Evolutionary conservation across 2,888 invertebrate species (phyloP).

Genomic region (Rhamphomyia laevipes): DNA sequence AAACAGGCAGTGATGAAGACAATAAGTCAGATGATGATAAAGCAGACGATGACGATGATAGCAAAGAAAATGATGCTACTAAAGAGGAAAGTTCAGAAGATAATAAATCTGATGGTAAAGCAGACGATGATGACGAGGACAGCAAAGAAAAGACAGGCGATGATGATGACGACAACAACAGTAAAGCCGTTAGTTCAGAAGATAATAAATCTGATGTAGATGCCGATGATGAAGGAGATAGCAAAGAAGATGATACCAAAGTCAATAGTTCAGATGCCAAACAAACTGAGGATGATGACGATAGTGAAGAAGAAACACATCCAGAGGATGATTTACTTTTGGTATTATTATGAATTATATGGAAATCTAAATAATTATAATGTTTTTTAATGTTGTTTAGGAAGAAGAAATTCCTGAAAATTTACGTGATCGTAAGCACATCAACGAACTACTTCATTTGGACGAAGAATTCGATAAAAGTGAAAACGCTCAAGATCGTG

Average conservation of each 20-base stretch:
- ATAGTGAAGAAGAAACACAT: conserved; percentile 36
- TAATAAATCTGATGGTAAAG: conserved; percentile 18
- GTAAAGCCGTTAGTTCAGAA: conserved; percentile 22
- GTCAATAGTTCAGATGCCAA: conserved; percentile 12
- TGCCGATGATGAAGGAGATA: conserved; percentile 22
- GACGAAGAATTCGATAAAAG: conserved; percentile 62
- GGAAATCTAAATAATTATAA: conserved; percentile 1
- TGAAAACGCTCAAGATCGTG: conserved; percentile 58
- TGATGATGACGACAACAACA: conserved; percentile 18
- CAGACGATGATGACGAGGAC: conserved; percentile 17
- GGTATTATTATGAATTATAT: conserved; percentile 33
- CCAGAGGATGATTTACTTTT: conserved; percentile 54
- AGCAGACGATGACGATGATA: conserved; percentile 35
- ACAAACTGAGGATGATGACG: conserved; percentile 19
- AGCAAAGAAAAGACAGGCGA: conserved; percentile 20
- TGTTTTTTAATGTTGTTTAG: conserved; percentile 27
- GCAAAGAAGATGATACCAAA: conserved; percentile 12
- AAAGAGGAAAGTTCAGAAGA: conserved; percentile 11
- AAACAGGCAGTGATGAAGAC: conserved; percentile 30
- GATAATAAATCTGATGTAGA: conserved; percentile 23
- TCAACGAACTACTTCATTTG: conserved; percentile 65
- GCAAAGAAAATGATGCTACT: conserved; percentile 21
- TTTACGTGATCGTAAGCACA: conserved; percentile 65
- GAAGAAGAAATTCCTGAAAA: conserved; percentile 65
- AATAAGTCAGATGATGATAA: conserved; percentile 41